Conservation (phyloP, 2,797 vertebrate genomes). For the Chelon auratus region DNA sequence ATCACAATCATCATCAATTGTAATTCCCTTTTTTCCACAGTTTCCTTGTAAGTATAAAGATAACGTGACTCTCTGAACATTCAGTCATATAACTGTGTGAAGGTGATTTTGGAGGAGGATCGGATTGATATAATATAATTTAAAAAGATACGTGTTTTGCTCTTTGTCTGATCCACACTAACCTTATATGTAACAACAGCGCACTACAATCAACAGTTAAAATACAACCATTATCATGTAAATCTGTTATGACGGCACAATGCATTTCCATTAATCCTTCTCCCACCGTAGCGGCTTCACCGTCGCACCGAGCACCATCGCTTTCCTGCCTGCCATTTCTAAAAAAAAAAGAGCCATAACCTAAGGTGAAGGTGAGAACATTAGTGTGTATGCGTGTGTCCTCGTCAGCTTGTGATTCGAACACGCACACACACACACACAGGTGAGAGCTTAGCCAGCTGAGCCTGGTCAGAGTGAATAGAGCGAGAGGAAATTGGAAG, state of each 20-base stretch:
- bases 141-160: conserved; percentile 11
- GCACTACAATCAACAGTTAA: conserved; percentile 10
- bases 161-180: neutral
- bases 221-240: conserved; percentile 3
- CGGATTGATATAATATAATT: neutral
- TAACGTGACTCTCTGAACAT: too few species aligned
- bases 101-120: neutral
- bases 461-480: conserved; percentile 44
- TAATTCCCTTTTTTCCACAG: neutral
- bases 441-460: conserved; percentile 36
- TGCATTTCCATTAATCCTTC: conserved; percentile 42
- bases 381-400: conserved; percentile 20
- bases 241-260: conserved; percentile 31
- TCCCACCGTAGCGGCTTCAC: conserved; percentile 11
- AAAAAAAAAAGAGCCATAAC: conserved; percentile 24
- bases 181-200: conserved; percentile 12
- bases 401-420: conserved; percentile 53
- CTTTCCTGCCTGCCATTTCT: conserved; percentile 2
- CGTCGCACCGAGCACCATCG: conserved; percentile 9
- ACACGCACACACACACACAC: neutral
- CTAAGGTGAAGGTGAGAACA: conserved; percentile 51
- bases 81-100: neutral
- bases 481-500: conserved; percentile 54
- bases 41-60: neutral
- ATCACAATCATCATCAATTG: too few species aligned